Percentiles rank a stretch among this genome's conserved stretches.
Conservation (phyloP, 2,113 vertebrate genomes). For the Columba livia region DNA sequence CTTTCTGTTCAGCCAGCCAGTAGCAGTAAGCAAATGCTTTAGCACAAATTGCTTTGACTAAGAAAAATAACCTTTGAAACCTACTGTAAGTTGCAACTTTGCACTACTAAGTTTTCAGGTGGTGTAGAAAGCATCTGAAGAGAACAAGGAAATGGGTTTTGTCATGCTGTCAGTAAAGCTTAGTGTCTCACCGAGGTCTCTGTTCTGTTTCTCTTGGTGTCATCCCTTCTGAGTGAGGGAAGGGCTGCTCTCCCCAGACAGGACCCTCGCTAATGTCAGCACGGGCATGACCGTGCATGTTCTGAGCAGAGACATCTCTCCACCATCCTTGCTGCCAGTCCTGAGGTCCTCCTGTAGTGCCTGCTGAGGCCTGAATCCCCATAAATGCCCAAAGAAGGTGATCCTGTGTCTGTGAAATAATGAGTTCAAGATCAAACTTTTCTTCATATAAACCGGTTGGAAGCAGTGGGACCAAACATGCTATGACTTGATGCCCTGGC, state of each 20-base stretch:
- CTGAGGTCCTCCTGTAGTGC: neutral
- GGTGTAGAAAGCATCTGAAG: neutral
- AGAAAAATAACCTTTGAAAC: neutral
- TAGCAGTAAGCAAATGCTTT: neutral
- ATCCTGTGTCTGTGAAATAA: neutral
- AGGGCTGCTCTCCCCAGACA: neutral
- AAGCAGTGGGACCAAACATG: neutral
- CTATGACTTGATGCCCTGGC: neutral
- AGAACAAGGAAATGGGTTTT: neutral
- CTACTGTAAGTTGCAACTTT: neutral
- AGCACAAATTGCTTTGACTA: neutral
- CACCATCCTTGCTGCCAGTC: neutral
- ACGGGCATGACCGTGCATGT: fast-evolving
- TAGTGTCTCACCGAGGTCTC: neutral
- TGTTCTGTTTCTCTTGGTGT: neutral
- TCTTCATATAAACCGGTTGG: neutral
- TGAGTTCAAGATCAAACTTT: neutral
- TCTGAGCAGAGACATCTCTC: neutral
- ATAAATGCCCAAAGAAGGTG: neutral
- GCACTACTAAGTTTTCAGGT: neutral
- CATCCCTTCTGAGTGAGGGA: neutral
- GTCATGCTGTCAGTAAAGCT: neutral
- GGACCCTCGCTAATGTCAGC: neutral
- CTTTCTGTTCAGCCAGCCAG: neutral
- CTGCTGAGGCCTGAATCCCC: neutral